phyloP scores from a whole-genome alignment of 2,888 invertebrate genomes.

The Dolichopus griseipennis region DNA sequence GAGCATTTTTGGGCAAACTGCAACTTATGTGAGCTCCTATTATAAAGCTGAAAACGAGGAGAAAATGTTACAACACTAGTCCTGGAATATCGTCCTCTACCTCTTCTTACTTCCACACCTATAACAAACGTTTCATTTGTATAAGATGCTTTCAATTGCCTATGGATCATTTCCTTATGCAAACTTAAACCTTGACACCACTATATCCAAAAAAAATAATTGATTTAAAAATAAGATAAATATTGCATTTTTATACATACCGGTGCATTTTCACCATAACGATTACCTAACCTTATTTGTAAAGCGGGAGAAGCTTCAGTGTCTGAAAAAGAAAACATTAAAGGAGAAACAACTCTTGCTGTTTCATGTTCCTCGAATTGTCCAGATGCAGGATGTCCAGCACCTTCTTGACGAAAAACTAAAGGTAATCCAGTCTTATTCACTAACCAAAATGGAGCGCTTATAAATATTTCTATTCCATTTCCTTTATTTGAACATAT shows the following conservation, averaged over 20 bases:
- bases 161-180: conserved; percentile 67
- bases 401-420: conserved; percentile 85
- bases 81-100: conserved; percentile 79
- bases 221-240: conserved; percentile 34
- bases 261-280: conserved; percentile 48
- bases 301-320: conserved; percentile 73
- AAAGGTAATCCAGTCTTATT: conserved; percentile 95
- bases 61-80: conserved; percentile 89
- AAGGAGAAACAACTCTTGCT: conserved; percentile 83
- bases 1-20: conserved; percentile 85
- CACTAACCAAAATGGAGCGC: conserved; percentile 88
- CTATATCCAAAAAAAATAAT: conserved; percentile 38
- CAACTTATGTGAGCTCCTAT: conserved; percentile 67
- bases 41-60: conserved; percentile 88
- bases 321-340: conserved; percentile 89
- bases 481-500: conserved; percentile 52
- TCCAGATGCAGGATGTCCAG: conserved; percentile 67
- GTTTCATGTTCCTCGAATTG: conserved; percentile 93
- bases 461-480: conserved; percentile 61
- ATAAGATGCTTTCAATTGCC: conserved; percentile 48
- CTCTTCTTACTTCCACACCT: conserved; percentile 81
- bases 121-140: conserved; percentile 51
- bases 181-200: conserved; percentile 85
- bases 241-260: conserved; percentile 31
- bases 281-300: conserved; percentile 66